Evolutionary conservation across 2,888 invertebrate species (phyloP).

Genomic region (Alentia gelatinosa): DNA sequence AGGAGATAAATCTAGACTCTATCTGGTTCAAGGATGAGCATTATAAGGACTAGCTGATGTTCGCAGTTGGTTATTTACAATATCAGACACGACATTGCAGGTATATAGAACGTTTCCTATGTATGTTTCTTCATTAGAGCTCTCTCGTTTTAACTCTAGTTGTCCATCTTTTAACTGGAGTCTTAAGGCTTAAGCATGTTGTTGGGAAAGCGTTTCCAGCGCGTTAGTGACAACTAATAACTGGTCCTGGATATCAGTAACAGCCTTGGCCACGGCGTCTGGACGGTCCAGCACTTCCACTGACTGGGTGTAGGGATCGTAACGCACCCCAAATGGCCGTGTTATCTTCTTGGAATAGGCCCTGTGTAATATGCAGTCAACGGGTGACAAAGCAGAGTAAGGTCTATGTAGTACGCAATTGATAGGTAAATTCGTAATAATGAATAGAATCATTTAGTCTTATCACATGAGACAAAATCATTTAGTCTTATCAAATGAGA

Average conservation of each 20-base stretch:
- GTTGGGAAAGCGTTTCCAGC: conserved; percentile 5
- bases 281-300: conserved; percentile 96
- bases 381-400: not conserved
- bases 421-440: not conserved
- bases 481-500: not conserved
- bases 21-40: no score
- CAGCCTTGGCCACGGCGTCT: conserved; percentile 91
- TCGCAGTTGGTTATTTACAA: no score
- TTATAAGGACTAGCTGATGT: no score
- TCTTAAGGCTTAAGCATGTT: not conserved
- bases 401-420: not conserved
- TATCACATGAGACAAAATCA: not conserved
- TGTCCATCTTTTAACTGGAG: no score
- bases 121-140: no score
- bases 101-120: no score
- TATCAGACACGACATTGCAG: no score
- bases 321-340: conserved; percentile 97
- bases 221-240: conserved; percentile 40
- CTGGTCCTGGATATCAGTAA: conserved; percentile 78
- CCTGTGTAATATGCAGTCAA: no score
- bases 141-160: no score
- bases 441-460: not conserved
- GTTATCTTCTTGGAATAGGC: conserved; percentile 86
- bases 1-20: no score
- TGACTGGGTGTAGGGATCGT: conserved; percentile 95